Evolutionary conservation across 2,888 invertebrate species (phyloP).

Genomic region (Phengaris alcon): DNA sequence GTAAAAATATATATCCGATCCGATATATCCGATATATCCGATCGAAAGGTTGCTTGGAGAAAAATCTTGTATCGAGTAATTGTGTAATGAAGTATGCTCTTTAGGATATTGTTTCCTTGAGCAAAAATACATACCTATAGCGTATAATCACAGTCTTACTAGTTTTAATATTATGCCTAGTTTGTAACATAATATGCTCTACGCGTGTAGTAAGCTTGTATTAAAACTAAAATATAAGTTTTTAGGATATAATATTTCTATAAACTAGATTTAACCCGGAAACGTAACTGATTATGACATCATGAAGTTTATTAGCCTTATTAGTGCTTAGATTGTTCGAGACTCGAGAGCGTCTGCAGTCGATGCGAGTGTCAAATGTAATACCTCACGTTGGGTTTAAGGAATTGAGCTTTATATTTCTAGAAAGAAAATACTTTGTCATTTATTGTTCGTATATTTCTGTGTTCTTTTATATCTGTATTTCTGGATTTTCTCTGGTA

Average conservation of each 20-base stretch:
- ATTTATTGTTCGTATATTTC: background rate
- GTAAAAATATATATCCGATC: too few species aligned
- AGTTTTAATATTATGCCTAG: too few species aligned
- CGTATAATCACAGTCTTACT: too few species aligned
- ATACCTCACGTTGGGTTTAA: background rate
- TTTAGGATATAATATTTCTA: background rate
- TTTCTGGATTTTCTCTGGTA: background rate
- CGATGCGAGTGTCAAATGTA: background rate
- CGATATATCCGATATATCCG: too few species aligned
- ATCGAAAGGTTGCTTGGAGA: too few species aligned
- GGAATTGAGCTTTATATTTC: background rate
- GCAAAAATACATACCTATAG: too few species aligned
- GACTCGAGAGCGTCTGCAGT: background rate
- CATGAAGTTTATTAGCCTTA: conserved; percentile 8
- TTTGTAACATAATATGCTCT: too few species aligned
- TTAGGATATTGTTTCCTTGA: too few species aligned
- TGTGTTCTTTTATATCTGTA: background rate
- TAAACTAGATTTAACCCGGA: background rate
- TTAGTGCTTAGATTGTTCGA: conserved; percentile 10
- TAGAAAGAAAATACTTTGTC: background rate
- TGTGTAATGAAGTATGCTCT: too few species aligned
- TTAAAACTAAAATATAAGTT: too few species aligned
- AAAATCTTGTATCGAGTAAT: too few species aligned
- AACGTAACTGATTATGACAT: conserved; percentile 2
- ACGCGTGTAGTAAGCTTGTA: too few species aligned